Percentiles rank a stretch among this genome's conserved stretches.
Conservation (phyloP, 92 coral and sea anemone species). For the Phymanthus crucifer region DNA sequence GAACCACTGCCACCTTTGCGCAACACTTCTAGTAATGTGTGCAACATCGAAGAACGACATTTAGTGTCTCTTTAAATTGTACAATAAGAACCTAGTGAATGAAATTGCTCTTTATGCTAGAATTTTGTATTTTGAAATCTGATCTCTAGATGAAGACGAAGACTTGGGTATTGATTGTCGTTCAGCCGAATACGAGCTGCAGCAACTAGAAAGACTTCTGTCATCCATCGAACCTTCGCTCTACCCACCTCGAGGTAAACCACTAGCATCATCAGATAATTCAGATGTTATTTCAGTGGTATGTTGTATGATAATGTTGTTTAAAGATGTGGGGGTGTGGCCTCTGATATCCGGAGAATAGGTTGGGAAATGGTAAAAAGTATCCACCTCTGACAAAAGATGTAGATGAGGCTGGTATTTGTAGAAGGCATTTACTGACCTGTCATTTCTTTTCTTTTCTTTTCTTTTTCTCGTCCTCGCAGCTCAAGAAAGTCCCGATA, state of each 20-base stretch:
- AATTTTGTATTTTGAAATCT: background rate
- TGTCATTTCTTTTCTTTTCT: background rate
- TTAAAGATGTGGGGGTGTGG: no score
- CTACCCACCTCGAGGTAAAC: conserved; percentile 54
- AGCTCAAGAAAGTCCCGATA: conserved; percentile 8
- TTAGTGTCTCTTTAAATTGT: no score
- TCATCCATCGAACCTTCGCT: conserved; percentile 72
- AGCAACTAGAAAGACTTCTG: conserved; percentile 72
- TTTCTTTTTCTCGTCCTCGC: background rate
- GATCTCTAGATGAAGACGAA: conserved; percentile 51
- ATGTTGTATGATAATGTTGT: no score
- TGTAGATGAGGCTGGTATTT: background rate
- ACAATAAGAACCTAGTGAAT: background rate
- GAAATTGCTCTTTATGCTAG: background rate
- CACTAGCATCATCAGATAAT: background rate
- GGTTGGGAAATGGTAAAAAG: no score
- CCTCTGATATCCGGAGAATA: no score
- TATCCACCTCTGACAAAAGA: no score
- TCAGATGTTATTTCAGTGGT: no score
- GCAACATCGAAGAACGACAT: no score
- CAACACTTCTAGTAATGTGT: no score
- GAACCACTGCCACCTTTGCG: no score
- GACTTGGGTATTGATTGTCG: conserved; percentile 48
- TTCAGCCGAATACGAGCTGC: conserved; percentile 70
- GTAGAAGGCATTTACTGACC: background rate